These are phyloP conservation scores for Melanotaenia duboulayi DNA, from an alignment of 2,113 vertebrate species.

Conservation along the genomic window DNA sequence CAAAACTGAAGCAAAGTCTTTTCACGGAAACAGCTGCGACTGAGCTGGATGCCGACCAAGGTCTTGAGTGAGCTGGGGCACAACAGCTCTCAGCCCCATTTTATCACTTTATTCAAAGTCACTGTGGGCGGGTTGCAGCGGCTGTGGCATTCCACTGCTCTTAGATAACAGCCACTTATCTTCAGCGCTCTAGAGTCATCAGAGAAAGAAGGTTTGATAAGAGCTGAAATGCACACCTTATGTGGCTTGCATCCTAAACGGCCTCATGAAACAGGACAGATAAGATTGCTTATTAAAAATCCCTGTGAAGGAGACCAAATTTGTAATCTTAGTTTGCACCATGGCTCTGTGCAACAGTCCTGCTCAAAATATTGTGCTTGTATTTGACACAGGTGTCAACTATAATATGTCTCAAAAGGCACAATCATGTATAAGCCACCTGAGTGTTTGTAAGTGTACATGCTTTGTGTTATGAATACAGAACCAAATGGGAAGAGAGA, in stretches of 20 bases:
- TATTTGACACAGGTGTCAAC: slow-evolving; percentile 61
- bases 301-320: slow-evolving; percentile 53
- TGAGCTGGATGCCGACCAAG: slow-evolving; percentile 39
- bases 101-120: slow-evolving; percentile 75
- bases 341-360: slow-evolving; percentile 20
- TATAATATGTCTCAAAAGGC: slow-evolving; percentile 39
- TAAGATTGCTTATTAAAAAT: slow-evolving; percentile 76
- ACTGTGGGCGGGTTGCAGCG: slow-evolving; percentile 64
- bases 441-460: slow-evolving; percentile 24
- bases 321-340: slow-evolving; percentile 54
- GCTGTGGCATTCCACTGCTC: slow-evolving; percentile 66
- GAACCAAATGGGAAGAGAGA: slow-evolving; percentile 26
- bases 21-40: slow-evolving; percentile 42
- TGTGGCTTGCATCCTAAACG: slow-evolving; percentile 73
- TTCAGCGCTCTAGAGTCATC: slow-evolving; percentile 63
- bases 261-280: slow-evolving; percentile 62
- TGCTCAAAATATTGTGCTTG: slow-evolving; percentile 44
- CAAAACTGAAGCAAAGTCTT: slow-evolving; percentile 37
- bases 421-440: slow-evolving; percentile 43
- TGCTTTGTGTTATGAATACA: slow-evolving; percentile 60
- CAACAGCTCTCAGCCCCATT: slow-evolving; percentile 57
- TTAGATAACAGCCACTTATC: slow-evolving; percentile 80
- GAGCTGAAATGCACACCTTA: slow-evolving; percentile 69
- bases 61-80: slow-evolving; percentile 50
- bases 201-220: slow-evolving; percentile 75